Conservation (phyloP, 2,113 vertebrate genomes). For the Mus pahari region DNA sequence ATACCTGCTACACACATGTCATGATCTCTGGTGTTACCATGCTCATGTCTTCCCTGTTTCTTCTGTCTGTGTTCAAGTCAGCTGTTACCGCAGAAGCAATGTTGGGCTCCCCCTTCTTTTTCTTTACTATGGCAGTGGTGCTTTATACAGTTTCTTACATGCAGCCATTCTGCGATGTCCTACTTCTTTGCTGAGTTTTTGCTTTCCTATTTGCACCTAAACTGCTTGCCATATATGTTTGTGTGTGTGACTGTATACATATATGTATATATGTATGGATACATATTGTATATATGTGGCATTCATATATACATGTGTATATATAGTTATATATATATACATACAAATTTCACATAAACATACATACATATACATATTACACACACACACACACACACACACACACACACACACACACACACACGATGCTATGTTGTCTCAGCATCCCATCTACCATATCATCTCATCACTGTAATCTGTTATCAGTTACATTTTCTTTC, state of each 20-base stretch:
- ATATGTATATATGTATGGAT: no score
- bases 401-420: no score
- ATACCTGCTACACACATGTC: neutral
- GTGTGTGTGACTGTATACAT: no score
- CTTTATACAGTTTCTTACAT: neutral
- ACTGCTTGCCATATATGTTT: neutral
- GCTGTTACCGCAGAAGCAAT: neutral
- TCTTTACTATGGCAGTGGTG: neutral
- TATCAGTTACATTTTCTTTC: neutral
- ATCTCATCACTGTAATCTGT: neutral
- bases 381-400: no score
- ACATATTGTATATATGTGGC: neutral
- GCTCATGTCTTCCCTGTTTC: neutral
- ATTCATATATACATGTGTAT: neutral
- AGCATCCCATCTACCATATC: neutral
- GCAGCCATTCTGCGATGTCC: neutral
- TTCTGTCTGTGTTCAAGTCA: neutral
- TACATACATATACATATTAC: no score
- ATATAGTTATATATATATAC: no score
- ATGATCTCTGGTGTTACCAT: neutral
- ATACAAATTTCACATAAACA: no score
- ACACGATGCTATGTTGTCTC: neutral
- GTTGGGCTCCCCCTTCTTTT: neutral
- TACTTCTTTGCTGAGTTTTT: neutral
- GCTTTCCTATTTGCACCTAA: neutral